Evolutionary conservation across 2,888 invertebrate genomes (phyloP).

Genomic region (Eledone cirrhosa): DNA sequence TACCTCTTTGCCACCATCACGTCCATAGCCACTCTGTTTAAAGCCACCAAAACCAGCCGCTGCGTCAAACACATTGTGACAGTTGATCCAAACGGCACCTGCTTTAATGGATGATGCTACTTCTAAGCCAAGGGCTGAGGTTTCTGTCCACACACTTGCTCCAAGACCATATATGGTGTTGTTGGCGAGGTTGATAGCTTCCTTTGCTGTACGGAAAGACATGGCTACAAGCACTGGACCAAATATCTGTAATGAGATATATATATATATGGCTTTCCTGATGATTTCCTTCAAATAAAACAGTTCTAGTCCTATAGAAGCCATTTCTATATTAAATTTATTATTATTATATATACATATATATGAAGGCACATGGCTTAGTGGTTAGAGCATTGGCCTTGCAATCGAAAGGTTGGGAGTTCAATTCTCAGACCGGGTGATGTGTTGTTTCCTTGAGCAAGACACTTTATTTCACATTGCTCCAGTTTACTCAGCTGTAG

Average conservation of each 20-base stretch:
- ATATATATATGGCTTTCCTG: background rate
- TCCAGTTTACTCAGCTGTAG: too few relatives aligned
- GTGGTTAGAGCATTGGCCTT: too few relatives aligned
- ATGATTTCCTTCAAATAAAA: too few relatives aligned
- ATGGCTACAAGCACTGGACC: constrained; percentile 68
- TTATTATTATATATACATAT: background rate
- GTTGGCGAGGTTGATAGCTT: constrained; percentile 71
- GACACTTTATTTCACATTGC: too few relatives aligned
- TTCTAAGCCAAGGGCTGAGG: constrained; percentile 70
- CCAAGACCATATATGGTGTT: constrained; percentile 70
- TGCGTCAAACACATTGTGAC: constrained; percentile 70
- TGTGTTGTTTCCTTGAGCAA: too few relatives aligned
- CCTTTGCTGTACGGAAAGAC: constrained; percentile 71
- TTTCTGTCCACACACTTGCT: constrained; percentile 73
- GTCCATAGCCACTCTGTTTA: constrained; percentile 70
- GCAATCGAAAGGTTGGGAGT: background rate
- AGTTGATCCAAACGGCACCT: constrained; percentile 72
- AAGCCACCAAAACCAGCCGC: constrained; percentile 69
- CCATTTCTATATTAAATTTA: too few relatives aligned
- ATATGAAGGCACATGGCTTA: too few relatives aligned
- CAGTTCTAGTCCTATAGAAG: too few relatives aligned
- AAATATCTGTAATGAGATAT: constrained; percentile 59
- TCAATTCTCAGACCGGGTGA: too few relatives aligned
- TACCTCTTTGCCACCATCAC: constrained; percentile 69
- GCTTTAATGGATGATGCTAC: constrained; percentile 69